Evolutionary conservation across 2,797 vertebrate genomes (phyloP).

Genomic region (Gallinago stenura): DNA sequence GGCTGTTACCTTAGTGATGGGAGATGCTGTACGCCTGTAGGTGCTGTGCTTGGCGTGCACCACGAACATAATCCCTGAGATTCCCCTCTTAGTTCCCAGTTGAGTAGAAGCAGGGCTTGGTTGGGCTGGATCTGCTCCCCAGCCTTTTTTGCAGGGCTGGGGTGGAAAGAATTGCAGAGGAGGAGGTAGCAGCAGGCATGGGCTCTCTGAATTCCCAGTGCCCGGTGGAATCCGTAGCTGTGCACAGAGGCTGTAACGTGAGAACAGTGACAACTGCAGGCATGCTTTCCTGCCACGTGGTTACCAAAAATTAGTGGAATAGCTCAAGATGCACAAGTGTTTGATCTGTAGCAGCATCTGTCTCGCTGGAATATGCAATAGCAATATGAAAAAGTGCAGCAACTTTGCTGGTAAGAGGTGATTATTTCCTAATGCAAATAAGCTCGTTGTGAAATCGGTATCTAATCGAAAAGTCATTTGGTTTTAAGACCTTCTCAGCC

Average conservation of each 20-base stretch:
- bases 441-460: background rate
- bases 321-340: background rate
- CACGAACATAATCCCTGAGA: accelerated
- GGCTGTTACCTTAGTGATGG: background rate
- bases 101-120: background rate
- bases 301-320: background rate
- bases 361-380: background rate
- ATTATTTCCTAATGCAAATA: background rate
- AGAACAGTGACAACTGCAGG: background rate
- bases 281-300: accelerated
- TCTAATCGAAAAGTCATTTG: background rate
- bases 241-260: background rate
- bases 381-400: background rate
- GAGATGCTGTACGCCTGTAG: background rate
- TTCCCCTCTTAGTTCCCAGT: background rate
- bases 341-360: background rate
- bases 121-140: background rate
- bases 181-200: background rate
- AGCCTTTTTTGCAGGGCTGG: background rate
- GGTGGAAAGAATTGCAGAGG: background rate
- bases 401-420: background rate
- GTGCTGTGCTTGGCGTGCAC: background rate
- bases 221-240: background rate
- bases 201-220: background rate
- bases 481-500: background rate